Evolutionary conservation across 2,888 invertebrate species (phyloP), one percentile per base, ranked within the genome.

Genomic region (Zaprionus lineosus): DNA sequence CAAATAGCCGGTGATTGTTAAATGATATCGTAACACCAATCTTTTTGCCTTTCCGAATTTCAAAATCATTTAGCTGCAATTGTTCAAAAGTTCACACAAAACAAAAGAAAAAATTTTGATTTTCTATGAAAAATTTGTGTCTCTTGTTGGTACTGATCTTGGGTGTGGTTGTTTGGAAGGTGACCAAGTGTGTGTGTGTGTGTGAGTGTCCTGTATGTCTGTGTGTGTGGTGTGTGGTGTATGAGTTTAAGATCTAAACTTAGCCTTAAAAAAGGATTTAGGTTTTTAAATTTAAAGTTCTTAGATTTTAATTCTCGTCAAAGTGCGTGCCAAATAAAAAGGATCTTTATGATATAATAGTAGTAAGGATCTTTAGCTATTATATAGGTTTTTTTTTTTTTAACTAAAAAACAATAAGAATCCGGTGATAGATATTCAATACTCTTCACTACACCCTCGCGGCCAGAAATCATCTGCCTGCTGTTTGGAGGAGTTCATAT

Each of bases 1-100:
- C 97, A 96, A 98, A 98, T 94, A 98, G 96, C 94, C 98, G 96
- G 93, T 97, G 97, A 95, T 98, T 98, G 95, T 98, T 98, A 95
- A 97, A 97, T 93, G 98, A 98, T 94, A 98, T 95, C 93, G 97
- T 98, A 92, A 98, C 97, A 94, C 98, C 98, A 95, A 98, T 96
- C 94, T 96, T 96, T 95, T 98, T 98, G 93, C 97, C 97, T 94
- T 97, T 97, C 94, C 96, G 95, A 95, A 98, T 97, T 95, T 98
- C 98, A 95, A 95, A 96, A 95, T 97, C 97, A 95, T 98, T 97
- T 94, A 98, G 96, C 98, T 97, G 96, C 94, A 96, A 96, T 95
- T 95, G 95, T 81, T 94, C 95, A 94, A 88, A 89, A 90, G 88
- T 88, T 88, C 88, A 89, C 89, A 89, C 87, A 89, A 87, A 78